Base-by-base conservation (phyloP, 2,888 invertebrate genomes). In the Tipula lateralis region DNA sequence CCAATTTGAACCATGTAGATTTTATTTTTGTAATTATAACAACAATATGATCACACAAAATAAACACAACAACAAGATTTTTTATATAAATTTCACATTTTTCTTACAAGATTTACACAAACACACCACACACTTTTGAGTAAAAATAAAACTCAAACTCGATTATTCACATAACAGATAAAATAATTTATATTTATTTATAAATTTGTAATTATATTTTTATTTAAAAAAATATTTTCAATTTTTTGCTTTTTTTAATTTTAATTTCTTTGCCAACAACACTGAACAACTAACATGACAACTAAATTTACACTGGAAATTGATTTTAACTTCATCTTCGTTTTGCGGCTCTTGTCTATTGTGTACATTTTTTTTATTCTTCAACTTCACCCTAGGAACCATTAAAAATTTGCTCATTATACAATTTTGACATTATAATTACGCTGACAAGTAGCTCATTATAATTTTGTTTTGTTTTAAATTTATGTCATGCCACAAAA, bases 211-310 rank as follows among this genome's bases (percentile, higher is more conserved):
- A 66, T 24, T 66, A 66, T 66, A 66, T 66, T 24, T 66, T 66
- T 16, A 50, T 50, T 50, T 36, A 44, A 44, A 66, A 66, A 66
- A 66, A 66, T 66, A 66, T n/a, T 24, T 66, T 4, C 66, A 66
- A 66, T 66, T 66, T 66, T 66, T 66, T 24, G 19, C 7, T 66
- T 66, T 9, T 66, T 24, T 24, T 66, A 66, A 9, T 66, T 16
- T 66, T 24, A 24, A 66, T 66, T 66, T 66, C 66, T 66, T 66
- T 66, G 66, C 66, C 66, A 66, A 66, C 66, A 66, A 66, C 66
- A 66, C 66, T 66, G 66, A 66, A 66, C 66, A 66, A 66, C 66
- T 66, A 66, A 66, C 3, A 66, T 66, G 66, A 66, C 66, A 66
- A 24, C 66, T 66, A 66, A 66, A 66, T 66, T 66, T 66, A 66